phyloP scores from a whole-genome alignment of 2,113 vertebrate species.

The Cricetomys ansorgei region DNA sequence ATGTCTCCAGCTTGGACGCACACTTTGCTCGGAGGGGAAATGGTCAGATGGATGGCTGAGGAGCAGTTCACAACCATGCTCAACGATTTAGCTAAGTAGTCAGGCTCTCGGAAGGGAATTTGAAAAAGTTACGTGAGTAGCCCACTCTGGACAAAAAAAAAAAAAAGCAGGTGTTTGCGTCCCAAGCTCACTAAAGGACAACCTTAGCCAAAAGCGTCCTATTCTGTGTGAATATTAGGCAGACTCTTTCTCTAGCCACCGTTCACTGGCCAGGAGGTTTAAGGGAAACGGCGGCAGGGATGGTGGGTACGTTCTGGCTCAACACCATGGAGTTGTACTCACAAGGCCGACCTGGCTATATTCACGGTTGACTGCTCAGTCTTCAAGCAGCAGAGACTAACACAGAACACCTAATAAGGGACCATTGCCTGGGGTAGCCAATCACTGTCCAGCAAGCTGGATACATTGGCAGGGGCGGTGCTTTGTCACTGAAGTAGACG shows the following conservation, averaged over 20 bases:
- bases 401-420: background rate
- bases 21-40: background rate
- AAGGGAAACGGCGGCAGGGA: background rate
- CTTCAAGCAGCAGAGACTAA: background rate
- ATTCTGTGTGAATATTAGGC: background rate
- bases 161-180: no score
- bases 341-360: background rate
- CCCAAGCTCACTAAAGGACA: background rate
- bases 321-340: background rate
- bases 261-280: background rate
- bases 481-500: background rate
- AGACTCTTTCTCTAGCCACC: background rate
- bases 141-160: background rate
- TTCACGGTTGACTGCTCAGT: background rate
- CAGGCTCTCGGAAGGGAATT: background rate
- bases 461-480: fast-evolving
- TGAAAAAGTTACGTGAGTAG: background rate
- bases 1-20: no score
- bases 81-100: background rate
- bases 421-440: background rate
- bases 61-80: no score
- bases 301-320: background rate
- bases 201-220: background rate
- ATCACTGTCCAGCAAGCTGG: background rate
- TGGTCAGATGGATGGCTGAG: background rate